These are phyloP conservation scores for Leptarthrus brevirostris DNA, from an alignment of 2,888 invertebrate genomes.

Conservation along the genomic window DNA sequence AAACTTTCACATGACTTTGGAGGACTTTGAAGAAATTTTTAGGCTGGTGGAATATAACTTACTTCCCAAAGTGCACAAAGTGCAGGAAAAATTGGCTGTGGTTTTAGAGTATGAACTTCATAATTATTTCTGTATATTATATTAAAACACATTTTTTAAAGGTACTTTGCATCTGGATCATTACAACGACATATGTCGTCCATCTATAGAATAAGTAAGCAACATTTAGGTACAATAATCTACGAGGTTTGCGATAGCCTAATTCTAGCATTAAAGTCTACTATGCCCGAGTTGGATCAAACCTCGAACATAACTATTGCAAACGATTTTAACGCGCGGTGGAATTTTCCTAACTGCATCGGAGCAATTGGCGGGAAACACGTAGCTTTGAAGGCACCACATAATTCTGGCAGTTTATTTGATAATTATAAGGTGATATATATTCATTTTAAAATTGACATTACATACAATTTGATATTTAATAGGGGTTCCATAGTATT, in stretches of 20 bases:
- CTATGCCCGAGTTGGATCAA: background rate
- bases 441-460: background rate
- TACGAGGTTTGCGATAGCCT: background rate
- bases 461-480: background rate
- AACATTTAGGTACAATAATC: background rate
- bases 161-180: background rate
- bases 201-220: background rate
- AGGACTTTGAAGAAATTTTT: too few relatives aligned
- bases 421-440: background rate
- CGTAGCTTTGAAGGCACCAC: background rate
- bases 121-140: too few relatives aligned
- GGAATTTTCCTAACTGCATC: constrained; percentile 1
- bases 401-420: background rate
- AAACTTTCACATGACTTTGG: too few relatives aligned
- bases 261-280: background rate
- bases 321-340: background rate
- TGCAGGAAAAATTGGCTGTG: too few relatives aligned
- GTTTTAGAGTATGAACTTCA: too few relatives aligned
- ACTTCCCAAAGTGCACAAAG: too few relatives aligned
- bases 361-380: constrained; percentile 8
- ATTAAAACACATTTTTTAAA: too few relatives aligned
- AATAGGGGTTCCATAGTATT: background rate
- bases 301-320: background rate
- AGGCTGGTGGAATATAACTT: too few relatives aligned
- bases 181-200: background rate